phyloP scores from a whole-genome alignment of 2,797 vertebrate species.

The Bryconaethiops microstoma region DNA sequence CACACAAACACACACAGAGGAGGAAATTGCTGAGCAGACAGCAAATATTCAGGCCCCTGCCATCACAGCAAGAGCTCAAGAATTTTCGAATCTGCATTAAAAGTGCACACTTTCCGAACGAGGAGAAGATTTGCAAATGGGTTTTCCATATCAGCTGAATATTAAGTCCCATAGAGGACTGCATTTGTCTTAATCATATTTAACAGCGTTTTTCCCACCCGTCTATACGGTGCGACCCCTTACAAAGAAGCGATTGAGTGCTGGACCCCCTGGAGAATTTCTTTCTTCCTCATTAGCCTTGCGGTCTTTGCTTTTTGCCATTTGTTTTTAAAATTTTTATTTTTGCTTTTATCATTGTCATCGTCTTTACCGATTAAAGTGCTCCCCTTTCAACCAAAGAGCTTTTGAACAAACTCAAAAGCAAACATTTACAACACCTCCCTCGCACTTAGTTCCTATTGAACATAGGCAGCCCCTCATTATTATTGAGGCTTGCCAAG shows the following conservation, averaged over 20 bases:
- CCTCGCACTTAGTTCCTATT: constrained; percentile 7
- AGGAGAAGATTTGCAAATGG: not conserved
- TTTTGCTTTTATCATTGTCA: constrained; percentile 1
- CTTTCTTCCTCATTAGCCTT: constrained; percentile 21
- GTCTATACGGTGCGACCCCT: too few species aligned
- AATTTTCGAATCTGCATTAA: constrained; percentile 2
- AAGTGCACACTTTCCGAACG: constrained; percentile 1
- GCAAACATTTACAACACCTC: constrained; percentile 14
- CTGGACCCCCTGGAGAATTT: constrained; percentile 17
- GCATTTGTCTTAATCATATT: not conserved
- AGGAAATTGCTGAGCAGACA: constrained; percentile 1
- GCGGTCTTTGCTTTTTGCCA: not conserved
- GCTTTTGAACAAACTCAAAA: constrained; percentile 33
- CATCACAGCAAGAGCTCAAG: constrained; percentile 13
- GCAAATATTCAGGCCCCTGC: constrained; percentile 13
- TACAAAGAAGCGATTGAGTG: not conserved
- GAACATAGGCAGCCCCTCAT: constrained; percentile 1
- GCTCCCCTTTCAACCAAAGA: constrained; percentile 19
- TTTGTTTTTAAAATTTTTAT: not conserved
- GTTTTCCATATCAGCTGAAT: not conserved
- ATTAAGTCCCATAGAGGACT: not conserved
- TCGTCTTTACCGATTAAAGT: constrained; percentile 40
- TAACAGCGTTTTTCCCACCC: not conserved
- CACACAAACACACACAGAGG: not conserved
- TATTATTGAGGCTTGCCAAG: constrained; percentile 22